Conservation (phyloP, 2,888 invertebrate genomes). For the Sclerodermus sp. region DNA sequence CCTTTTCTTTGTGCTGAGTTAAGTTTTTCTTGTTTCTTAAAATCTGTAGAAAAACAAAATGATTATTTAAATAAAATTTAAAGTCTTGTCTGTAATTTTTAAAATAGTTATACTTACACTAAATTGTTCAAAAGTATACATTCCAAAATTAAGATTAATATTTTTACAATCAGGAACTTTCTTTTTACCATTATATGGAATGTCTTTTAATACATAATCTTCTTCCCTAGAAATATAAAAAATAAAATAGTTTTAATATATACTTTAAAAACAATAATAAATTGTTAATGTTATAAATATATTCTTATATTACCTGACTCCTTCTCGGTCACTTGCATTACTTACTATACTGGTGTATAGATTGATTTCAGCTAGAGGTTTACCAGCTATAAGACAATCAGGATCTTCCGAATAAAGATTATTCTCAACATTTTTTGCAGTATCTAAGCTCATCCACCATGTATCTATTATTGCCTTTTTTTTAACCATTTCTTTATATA, state of each 20-base stretch:
- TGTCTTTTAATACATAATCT: constrained; percentile 41
- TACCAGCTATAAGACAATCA: constrained; percentile 67
- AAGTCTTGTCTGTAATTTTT: neutral
- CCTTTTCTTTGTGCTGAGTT: constrained; percentile 60
- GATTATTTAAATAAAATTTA: neutral
- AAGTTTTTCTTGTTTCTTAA: constrained; percentile 61
- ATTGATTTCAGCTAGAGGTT: constrained; percentile 68
- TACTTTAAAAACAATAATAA: too few relatives aligned
- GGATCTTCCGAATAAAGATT: constrained; percentile 65
- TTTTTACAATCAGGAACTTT: constrained; percentile 67
- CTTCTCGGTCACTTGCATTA: constrained; percentile 62
- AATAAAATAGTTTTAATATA: too few relatives aligned
- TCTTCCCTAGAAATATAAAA: constrained; percentile 24
- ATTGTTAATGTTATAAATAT: too few relatives aligned
- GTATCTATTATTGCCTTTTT: constrained; percentile 68
- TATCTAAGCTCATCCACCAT: constrained; percentile 63
- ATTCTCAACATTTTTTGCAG: constrained; percentile 66
- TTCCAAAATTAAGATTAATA: constrained; percentile 64
- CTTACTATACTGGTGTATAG: constrained; percentile 66
- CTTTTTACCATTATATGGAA: constrained; percentile 46
- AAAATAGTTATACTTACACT: constrained; percentile 48
- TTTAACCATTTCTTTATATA: constrained; percentile 67
- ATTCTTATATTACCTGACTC: constrained; percentile 56
- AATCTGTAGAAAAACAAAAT: constrained; percentile 46
- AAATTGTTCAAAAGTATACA: constrained; percentile 69